Conservation (phyloP, 30 jellyfish, hydroid and myxozoan genomes). For the Mastigias papua region DNA sequence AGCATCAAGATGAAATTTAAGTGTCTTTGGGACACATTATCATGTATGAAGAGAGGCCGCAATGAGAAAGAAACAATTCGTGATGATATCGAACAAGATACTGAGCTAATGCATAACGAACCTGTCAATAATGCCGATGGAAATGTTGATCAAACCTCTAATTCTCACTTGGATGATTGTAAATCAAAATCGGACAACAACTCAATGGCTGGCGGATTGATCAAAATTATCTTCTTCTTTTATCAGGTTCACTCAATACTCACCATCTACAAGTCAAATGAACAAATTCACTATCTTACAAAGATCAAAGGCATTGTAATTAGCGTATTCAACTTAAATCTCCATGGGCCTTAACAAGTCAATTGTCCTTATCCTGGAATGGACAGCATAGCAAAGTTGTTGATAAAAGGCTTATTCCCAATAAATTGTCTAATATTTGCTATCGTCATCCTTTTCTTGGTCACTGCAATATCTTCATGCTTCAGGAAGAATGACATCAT, state of each 20-base stretch:
- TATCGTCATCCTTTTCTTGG: background rate
- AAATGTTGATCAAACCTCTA: background rate
- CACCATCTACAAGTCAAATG: constrained; percentile 3
- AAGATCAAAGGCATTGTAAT: background rate
- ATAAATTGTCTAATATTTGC: background rate
- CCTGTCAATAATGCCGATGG: background rate
- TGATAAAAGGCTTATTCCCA: background rate
- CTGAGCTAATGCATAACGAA: too few species aligned
- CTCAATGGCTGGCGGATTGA: constrained; percentile 44
- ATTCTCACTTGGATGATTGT: background rate
- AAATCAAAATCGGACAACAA: background rate
- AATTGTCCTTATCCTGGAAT: background rate
- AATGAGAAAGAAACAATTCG: too few species aligned
- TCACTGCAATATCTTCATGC: background rate
- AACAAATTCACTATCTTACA: background rate
- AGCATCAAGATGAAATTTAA: background rate
- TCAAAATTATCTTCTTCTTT: constrained; percentile 34
- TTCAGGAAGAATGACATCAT: background rate
- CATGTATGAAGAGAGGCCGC: too few species aligned
- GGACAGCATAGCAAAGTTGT: background rate
- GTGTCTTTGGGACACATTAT: background rate
- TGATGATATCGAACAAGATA: too few species aligned
- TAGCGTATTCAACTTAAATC: background rate
- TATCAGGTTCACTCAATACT: constrained; percentile 27
- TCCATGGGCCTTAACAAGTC: background rate